Evolutionary conservation across 2,888 invertebrate genomes (phyloP).

Genomic region (Drosophila silvestris): DNA sequence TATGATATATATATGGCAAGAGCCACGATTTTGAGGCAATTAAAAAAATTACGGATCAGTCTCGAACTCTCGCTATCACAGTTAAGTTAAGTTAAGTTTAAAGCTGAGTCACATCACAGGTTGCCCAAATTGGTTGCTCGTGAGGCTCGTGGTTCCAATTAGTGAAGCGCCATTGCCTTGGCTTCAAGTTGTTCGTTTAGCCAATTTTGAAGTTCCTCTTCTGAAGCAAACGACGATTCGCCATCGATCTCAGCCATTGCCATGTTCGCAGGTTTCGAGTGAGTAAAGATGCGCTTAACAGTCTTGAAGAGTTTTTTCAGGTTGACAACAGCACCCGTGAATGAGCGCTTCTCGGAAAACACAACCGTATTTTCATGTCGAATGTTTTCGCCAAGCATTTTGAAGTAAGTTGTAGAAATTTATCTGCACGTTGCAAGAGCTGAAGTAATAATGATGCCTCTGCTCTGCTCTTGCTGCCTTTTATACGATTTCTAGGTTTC

Average conservation of each 20-base stretch:
- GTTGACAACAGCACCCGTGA: constrained; percentile 59
- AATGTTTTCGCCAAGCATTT: constrained; percentile 55
- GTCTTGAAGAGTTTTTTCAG: constrained; percentile 62
- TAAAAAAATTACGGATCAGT: constrained; percentile 37
- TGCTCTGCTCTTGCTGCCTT: constrained; percentile 21
- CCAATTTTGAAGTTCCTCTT: constrained; percentile 72
- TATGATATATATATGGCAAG: constrained; percentile 37
- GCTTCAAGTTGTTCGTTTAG: constrained; percentile 67
- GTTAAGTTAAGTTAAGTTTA: constrained; percentile 42
- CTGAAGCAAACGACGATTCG: constrained; percentile 42
- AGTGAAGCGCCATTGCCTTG: constrained; percentile 18
- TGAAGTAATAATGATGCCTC: constrained; percentile 57
- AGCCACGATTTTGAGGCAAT: constrained; percentile 24
- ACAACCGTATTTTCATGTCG: constrained; percentile 18
- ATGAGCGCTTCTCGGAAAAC: constrained; percentile 42
- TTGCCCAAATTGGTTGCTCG: constrained; percentile 13
- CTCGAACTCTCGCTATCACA: constrained; percentile 68
- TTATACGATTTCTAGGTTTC: constrained; percentile 42
- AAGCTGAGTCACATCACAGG: constrained; percentile 68
- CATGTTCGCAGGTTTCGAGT: constrained; percentile 29
- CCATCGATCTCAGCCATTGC: constrained; percentile 2
- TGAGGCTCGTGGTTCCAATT: background rate
- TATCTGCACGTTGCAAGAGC: constrained; percentile 39
- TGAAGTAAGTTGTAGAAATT: constrained; percentile 5
- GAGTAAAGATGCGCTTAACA: constrained; percentile 58